phyloP scores from a whole-genome alignment of 2,888 invertebrate species.

The Copidosoma aretas region DNA sequence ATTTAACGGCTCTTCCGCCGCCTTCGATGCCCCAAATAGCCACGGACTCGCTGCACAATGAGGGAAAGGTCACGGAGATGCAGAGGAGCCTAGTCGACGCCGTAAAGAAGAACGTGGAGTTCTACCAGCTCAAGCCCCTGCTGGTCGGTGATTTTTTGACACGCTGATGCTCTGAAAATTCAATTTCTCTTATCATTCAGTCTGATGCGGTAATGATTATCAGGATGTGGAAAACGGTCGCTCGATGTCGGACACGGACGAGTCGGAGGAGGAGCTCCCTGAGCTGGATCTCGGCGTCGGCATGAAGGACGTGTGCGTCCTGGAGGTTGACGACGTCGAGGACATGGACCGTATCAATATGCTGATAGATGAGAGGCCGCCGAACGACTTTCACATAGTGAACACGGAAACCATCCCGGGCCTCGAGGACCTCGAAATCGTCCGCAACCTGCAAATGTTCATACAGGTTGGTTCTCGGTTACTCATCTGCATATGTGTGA shows the following conservation, averaged over 20 bases:
- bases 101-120: slow-evolving; percentile 75
- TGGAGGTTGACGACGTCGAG: slow-evolving; percentile 85
- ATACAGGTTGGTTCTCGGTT: slow-evolving; percentile 69
- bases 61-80: slow-evolving; percentile 71
- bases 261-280: slow-evolving; percentile 73
- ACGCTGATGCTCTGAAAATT: too few relatives aligned
- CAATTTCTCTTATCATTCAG: not conserved
- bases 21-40: slow-evolving; percentile 77
- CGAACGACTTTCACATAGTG: slow-evolving; percentile 79
- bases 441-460: slow-evolving; percentile 81
- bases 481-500: too few relatives aligned
- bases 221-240: slow-evolving; percentile 59
- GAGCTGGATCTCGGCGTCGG: slow-evolving; percentile 75
- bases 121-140: slow-evolving; percentile 68
- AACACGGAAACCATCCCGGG: slow-evolving; percentile 81
- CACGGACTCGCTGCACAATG: slow-evolving; percentile 69
- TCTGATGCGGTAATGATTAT: not conserved
- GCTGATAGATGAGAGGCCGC: slow-evolving; percentile 76
- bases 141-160: slow-evolving; percentile 44
- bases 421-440: slow-evolving; percentile 71
- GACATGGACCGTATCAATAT: slow-evolving; percentile 79
- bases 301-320: slow-evolving; percentile 80
- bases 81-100: slow-evolving; percentile 75
- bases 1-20: slow-evolving; percentile 78
- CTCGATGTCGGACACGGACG: slow-evolving; percentile 68